Evolutionary conservation across 92 coral and sea anemone species (phyloP).

Genomic region (Desmophyllum pertusum): DNA sequence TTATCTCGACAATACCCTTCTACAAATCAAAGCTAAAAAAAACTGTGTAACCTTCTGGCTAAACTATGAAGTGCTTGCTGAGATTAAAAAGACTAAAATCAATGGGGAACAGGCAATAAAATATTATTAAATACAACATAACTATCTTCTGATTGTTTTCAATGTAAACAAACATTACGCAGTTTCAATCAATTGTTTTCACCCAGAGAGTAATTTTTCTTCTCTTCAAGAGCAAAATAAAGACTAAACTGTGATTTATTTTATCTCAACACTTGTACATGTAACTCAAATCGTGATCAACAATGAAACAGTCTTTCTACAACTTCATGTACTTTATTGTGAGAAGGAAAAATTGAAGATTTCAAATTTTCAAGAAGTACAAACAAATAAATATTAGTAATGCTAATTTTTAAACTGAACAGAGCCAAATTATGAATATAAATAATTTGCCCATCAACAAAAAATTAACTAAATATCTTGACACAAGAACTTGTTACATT

Average conservation of each 20-base stretch:
- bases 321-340: not conserved
- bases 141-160: not conserved
- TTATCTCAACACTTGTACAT: not conserved
- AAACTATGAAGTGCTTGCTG: not conserved
- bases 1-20: not conserved
- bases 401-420: not conserved
- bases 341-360: not conserved
- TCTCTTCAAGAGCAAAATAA: not conserved
- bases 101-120: not conserved
- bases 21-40: not conserved
- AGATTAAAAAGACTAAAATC: not conserved
- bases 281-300: not conserved
- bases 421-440: not conserved
- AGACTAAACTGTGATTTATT: not conserved
- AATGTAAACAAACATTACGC: slow-evolving; percentile 2
- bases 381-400: not conserved
- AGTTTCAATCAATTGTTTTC: not conserved
- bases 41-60: not conserved
- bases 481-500: not conserved
- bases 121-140: not conserved
- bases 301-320: not conserved
- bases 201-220: not conserved
- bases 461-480: not conserved
- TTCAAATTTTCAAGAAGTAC: not conserved
- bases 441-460: not conserved